Conservation (phyloP, 2,797 vertebrate genomes). For the Odontamblyopus lacepedii region DNA sequence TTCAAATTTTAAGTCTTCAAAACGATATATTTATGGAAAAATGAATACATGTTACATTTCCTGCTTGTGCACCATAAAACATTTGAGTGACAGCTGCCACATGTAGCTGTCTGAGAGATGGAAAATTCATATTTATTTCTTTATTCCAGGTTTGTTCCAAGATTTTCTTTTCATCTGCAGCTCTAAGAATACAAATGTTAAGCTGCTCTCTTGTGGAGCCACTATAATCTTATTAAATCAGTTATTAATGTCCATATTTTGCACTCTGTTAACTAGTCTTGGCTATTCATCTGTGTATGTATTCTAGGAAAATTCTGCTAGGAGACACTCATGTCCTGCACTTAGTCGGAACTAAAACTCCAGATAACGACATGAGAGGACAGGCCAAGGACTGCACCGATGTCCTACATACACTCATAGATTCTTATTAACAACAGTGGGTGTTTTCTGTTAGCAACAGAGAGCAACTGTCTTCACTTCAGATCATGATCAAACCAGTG, state of each 20-base stretch:
- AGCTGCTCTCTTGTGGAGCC: conserved; percentile 4
- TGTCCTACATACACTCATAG: conserved; percentile 2
- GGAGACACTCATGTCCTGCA: conserved; percentile 6
- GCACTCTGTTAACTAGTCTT: too few relatives aligned
- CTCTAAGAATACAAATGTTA: not conserved
- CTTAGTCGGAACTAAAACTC: too few relatives aligned
- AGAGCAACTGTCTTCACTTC: not conserved
- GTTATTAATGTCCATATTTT: not conserved
- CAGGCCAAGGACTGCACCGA: not conserved
- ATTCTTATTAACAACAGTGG: conserved; percentile 1
- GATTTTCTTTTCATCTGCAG: not conserved
- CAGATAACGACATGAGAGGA: too few relatives aligned
- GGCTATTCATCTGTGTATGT: too few relatives aligned
- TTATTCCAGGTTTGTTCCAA: not conserved
- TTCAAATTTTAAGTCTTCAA: not conserved
- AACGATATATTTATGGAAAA: not conserved
- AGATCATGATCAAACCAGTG: not conserved
- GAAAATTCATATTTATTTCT: not conserved
- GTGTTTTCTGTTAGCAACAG: not conserved
- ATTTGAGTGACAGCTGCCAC: not conserved
- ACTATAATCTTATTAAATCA: conserved; percentile 10
- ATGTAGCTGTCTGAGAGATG: not conserved
- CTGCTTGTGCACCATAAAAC: too few relatives aligned
- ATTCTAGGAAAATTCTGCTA: not conserved
- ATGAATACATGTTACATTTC: not conserved